phyloP scores from a whole-genome alignment of 2,113 vertebrate species.

The Carlito syrichta region DNA sequence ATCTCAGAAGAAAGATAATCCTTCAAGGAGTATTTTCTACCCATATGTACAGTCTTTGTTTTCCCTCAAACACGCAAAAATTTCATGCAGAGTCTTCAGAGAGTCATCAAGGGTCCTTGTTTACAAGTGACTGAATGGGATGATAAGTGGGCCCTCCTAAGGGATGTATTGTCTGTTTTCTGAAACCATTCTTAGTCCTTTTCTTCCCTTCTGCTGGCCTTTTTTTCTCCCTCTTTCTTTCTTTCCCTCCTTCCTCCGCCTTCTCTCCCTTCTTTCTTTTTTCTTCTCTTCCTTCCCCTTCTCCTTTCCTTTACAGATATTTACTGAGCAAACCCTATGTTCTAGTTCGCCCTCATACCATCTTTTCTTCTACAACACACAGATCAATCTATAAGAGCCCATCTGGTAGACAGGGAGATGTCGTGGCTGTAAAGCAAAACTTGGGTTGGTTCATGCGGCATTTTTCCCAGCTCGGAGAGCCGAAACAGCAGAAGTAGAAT shows the following conservation, averaged over 20 bases:
- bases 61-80: not conserved
- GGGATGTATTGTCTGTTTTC: not conserved
- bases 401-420: not conserved
- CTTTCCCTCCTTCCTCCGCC: accelerated
- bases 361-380: not conserved
- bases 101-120: accelerated
- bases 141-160: not conserved
- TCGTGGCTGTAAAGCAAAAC: not conserved
- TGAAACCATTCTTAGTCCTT: not conserved
- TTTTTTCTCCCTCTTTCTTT: accelerated
- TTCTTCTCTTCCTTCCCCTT: not conserved
- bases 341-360: not conserved
- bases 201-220: too few relatives aligned
- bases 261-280: too few relatives aligned
- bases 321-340: not conserved
- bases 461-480: too few relatives aligned
- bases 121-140: not conserved
- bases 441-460: not conserved
- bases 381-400: not conserved
- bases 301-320: not conserved
- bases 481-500: not conserved
- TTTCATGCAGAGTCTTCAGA: not conserved
- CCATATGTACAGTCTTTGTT: not conserved
- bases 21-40: not conserved
- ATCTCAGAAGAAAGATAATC: not conserved